Base-by-base conservation (phyloP, 1,140 invertebrate genomes). In the Pachyrhynchus sulphureomaculatus region DNA sequence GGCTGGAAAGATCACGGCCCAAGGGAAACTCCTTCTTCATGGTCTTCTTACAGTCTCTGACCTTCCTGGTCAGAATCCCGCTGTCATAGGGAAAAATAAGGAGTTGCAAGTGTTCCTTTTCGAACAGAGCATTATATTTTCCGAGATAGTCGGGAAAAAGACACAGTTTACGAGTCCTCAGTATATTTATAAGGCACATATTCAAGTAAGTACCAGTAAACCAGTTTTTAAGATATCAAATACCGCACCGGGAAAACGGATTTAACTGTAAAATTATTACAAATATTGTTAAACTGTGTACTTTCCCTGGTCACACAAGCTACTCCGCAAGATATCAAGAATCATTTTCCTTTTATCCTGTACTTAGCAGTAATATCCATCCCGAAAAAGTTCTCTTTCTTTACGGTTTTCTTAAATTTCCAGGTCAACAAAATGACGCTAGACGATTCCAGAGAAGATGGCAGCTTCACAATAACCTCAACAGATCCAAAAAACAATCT, bases 71-170 rank as follows among this genome's bases (percentile, higher is more conserved):
- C 71, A 80, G 61, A 80, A 77, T 69, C 71, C 80, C 69, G 73
- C 84, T 66, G 77, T 78, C 55, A 80, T 82, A 32, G 85, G 86
- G 57, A 89, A 88, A 75, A 84, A 85, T 39, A 93, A 93, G 71
- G 96, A 99, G 69, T 82, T 96, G 67, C 91, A 97, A 77, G 93
- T 99, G 21, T 99, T 99, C 80, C 84, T 99, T 4, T 99, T 99
- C 77, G 95, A 99, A 77, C 97, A 99, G 80, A 96, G 91, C 71
- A 92, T 98, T 62, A 96, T 98, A 68, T 96, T 98, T 75, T 95
- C 94, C 68, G 96, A 98, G 75, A 88, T 92, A 67, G 90, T 95
- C 36, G 93, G 95, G 66, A 91, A 91, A 74, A 96, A 95, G 77
- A 94, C 89, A 20, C 94, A 95, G 77, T 98, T 95, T 76, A 90